phyloP scores from a whole-genome alignment of 2,888 invertebrate genomes.

The Mythimna lalbum region DNA sequence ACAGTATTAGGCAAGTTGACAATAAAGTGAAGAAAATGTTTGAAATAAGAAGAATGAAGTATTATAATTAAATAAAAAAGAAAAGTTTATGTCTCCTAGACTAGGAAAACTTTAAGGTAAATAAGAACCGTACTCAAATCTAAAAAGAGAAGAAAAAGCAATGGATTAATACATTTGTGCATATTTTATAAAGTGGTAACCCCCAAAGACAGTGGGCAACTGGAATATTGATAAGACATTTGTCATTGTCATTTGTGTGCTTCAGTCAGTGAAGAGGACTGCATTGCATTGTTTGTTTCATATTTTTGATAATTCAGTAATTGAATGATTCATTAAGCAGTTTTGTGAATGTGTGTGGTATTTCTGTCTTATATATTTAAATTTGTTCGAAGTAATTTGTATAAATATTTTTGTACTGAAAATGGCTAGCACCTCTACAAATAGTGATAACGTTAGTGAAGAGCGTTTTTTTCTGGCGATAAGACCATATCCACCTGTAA shows the following conservation, averaged over 20 bases:
- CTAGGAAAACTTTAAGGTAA: constrained; percentile 47
- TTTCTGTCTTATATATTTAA: constrained; percentile 38
- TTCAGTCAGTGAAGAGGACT: constrained; percentile 10
- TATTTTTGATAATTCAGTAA: constrained; percentile 18
- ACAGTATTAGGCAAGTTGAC: constrained; percentile 78
- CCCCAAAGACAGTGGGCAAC: constrained; percentile 65
- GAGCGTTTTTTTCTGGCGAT: constrained; percentile 70
- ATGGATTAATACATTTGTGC: constrained; percentile 36
- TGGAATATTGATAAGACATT: constrained; percentile 61
- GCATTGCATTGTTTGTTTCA: constrained; percentile 13
- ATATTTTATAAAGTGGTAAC: constrained; percentile 68
- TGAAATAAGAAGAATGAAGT: constrained; percentile 48
- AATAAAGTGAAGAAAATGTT: constrained; percentile 76
- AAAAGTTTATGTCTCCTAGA: constrained; percentile 44
- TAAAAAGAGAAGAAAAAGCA: constrained; percentile 45
- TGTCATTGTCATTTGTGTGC: constrained; percentile 19
- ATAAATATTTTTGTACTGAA: constrained; percentile 44
- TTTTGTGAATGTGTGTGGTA: constrained; percentile 62
- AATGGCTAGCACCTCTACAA: constrained; percentile 76
- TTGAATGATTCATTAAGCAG: constrained; percentile 16
- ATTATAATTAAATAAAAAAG: constrained; percentile 27
- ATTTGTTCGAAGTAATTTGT: constrained; percentile 30
- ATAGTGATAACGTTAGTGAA: constrained; percentile 34
- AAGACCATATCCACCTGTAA: constrained; percentile 89
- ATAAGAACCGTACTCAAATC: constrained; percentile 27